Evolutionary conservation across 2,113 vertebrate species (phyloP), one percentile per base, ranked within the genome.

Genomic region (Myrmecobius fasciatus): DNA sequence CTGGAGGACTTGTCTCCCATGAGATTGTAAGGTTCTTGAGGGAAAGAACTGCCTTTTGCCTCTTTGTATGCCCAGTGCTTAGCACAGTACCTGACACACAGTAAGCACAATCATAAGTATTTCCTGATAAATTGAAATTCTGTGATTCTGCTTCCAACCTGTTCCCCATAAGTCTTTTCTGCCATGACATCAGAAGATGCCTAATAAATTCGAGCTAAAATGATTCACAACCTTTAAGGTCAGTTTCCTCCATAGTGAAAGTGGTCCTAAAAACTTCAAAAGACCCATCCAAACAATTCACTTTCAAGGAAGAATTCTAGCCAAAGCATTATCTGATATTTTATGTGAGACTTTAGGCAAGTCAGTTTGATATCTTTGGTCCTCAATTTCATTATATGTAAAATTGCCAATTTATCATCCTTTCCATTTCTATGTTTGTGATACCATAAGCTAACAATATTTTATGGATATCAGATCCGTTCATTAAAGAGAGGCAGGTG

Each of bases 221-320:
- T 52, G 53, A 43, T 47, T 96, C 91, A 51, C 49, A 51, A 51
- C 90, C 53, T 75, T 83, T 83, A 75, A 75, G 31, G 47, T 4
- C 94, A 52, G 89, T 91, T 94, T 89, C 83, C 5, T 90, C 95
- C 48, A 67, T 93, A 92, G 54, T 90, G 36, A 75, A 75, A 36
- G 60, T 75, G 60, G 36, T 75, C 60, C 36, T n/a, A 52, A 1
- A 91, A 56, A 90, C 90, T 54, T 48, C 67, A n/a, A 89, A 51
- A 67, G 25, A 14, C 10, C 26, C 43, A 75, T 75, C 36, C 22
- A 75, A 92, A 52, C 60, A 92, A 31, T 43, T 75, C 1, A 89
- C 90, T 93, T 89, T 47, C 60, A 75, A n/a, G 17, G 60, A 1
- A 75, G 60, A 51, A 46, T 91, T 92, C 47, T 52, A 91, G 26